Evolutionary conservation across 2,113 vertebrate species (phyloP).

Genomic region (Ochotona princeps): DNA sequence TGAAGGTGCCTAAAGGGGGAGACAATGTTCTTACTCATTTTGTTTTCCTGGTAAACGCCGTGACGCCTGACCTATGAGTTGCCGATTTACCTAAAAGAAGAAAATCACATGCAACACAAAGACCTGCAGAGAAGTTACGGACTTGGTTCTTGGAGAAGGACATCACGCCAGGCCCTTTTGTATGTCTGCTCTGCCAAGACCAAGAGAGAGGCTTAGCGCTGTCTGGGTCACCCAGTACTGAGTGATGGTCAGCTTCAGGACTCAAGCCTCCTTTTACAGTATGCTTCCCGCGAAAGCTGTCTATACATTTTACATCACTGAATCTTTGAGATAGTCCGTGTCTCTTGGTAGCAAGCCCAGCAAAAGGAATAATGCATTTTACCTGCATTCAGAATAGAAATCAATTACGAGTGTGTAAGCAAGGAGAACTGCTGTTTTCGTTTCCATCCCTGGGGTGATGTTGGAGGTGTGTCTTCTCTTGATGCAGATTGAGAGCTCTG

Average conservation of each 20-base stretch:
- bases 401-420: neutral
- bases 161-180: neutral
- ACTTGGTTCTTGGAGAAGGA: neutral
- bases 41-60: neutral
- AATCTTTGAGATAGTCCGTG: neutral
- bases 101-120: neutral
- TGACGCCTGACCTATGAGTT: neutral
- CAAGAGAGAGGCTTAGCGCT: neutral
- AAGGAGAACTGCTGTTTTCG: neutral
- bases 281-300: neutral
- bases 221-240: neutral
- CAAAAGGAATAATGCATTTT: constrained; percentile 41
- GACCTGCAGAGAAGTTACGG: neutral
- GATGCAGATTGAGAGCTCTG: neutral
- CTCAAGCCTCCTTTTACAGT: neutral
- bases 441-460: neutral
- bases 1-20: neutral
- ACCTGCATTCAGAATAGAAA: neutral
- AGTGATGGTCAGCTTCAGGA: neutral
- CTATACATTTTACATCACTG: neutral
- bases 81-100: constrained; percentile 6
- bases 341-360: neutral
- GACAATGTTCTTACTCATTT: neutral
- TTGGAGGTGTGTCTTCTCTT: neutral
- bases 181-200: neutral